Evolutionary conservation across 2,797 vertebrate species (phyloP).

Genomic region (Gadopsis marmoratus): DNA sequence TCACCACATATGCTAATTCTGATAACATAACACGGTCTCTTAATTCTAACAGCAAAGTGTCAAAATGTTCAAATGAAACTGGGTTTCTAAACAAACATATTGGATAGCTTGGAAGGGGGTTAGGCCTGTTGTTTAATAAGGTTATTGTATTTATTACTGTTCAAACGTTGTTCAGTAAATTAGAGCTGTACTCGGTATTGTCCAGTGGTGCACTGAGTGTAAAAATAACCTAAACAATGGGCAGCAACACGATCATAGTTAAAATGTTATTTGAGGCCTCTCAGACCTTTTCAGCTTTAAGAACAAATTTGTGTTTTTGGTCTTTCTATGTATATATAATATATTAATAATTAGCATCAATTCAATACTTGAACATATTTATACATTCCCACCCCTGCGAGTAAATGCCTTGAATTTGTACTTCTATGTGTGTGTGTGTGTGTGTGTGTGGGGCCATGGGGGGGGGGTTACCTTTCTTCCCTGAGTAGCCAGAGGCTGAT

Average conservation of each 20-base stretch:
- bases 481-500: conserved; percentile 3
- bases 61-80: not conserved
- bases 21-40: not conserved
- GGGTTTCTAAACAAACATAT: not conserved
- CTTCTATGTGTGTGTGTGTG: not conserved
- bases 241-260: not conserved
- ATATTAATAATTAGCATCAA: no score
- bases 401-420: not conserved
- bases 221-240: not conserved
- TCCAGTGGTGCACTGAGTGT: not conserved
- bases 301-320: no score
- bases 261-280: not conserved
- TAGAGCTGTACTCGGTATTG: not conserved
- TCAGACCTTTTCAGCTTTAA: no score
- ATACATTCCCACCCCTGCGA: not conserved
- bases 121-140: not conserved
- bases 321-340: no score
- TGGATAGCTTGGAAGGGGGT: not conserved
- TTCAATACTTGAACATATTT: no score
- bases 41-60: not conserved
- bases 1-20: not conserved
- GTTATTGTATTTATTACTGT: not conserved
- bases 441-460: not conserved
- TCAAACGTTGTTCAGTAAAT: not conserved
- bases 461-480: not conserved